These are phyloP conservation scores for Todiramphus chloris DNA, from an alignment of 2,113 vertebrate species.

Conservation along the genomic window DNA sequence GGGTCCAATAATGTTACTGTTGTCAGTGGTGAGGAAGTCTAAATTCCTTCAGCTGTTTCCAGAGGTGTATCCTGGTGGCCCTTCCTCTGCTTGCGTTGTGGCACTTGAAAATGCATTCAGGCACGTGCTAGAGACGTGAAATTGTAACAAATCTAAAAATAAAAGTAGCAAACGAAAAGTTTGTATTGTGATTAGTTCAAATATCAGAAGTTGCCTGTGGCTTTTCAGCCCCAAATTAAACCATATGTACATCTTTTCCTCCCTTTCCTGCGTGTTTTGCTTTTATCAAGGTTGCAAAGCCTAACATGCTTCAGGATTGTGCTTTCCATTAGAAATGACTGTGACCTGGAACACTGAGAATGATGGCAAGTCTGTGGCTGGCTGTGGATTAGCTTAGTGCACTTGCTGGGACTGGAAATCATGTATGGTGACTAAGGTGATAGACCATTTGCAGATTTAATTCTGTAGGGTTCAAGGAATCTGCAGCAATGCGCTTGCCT, in stretches of 20 bases:
- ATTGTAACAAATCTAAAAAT: background rate
- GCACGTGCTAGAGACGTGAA: background rate
- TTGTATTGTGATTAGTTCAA: background rate
- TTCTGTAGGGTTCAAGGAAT: background rate
- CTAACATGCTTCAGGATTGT: background rate
- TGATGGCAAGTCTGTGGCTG: background rate
- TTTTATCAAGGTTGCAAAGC: background rate
- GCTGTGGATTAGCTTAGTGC: background rate
- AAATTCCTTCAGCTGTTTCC: background rate
- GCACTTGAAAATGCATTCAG: background rate
- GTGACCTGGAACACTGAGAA: background rate
- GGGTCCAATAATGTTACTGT: background rate
- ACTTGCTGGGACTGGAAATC: background rate
- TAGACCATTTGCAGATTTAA: background rate
- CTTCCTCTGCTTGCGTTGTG: background rate
- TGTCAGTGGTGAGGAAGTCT: background rate
- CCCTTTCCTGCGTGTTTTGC: fast-evolving
- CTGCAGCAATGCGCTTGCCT: background rate
- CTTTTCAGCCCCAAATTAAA: background rate
- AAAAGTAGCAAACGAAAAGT: background rate
- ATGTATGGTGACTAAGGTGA: background rate
- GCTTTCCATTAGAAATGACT: background rate
- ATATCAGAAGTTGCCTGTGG: background rate
- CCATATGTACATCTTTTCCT: background rate
- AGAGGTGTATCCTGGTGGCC: background rate